Evolutionary conservation across 37 sponge, comb jelly and placozoan species (phyloP).

Genomic region (Petrosia ficiformis): DNA sequence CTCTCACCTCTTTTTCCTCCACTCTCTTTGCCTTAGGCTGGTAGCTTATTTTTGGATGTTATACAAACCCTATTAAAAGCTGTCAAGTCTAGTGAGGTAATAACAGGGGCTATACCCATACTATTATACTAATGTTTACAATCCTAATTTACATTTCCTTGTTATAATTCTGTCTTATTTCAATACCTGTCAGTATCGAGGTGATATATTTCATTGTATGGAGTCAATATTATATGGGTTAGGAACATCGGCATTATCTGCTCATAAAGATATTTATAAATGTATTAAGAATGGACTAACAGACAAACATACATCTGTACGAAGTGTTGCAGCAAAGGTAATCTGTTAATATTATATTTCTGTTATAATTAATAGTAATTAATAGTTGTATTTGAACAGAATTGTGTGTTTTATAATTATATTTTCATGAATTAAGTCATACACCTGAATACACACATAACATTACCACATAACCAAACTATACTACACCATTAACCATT

Average conservation of each 20-base stretch:
- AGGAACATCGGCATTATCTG: conserved; percentile 76
- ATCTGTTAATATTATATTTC: too few species aligned
- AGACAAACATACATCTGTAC: conserved; percentile 71
- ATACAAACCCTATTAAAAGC: conserved; percentile 64
- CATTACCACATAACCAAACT: too few species aligned
- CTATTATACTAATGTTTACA: too few species aligned
- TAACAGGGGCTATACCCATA: neutral
- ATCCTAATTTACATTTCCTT: too few species aligned
- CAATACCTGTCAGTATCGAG: too few species aligned
- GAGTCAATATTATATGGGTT: conserved; percentile 68
- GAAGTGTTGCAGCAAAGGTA: conserved; percentile 81
- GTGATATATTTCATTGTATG: conserved; percentile 41
- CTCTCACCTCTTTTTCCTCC: neutral
- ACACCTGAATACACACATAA: too few species aligned
- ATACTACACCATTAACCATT: too few species aligned
- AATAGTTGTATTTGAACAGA: conserved; percentile 3
- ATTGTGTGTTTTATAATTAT: neutral
- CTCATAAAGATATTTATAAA: conserved; percentile 91
- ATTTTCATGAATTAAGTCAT: too few species aligned
- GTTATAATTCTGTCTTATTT: too few species aligned
- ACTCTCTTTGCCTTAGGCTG: conserved; percentile 44
- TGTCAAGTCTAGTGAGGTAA: conserved; percentile 62
- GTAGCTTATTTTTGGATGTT: conserved; percentile 62
- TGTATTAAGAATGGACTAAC: conserved; percentile 51
- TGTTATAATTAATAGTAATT: neutral